Conservation (phyloP, 2,888 invertebrate species). For the Netelia melanura region DNA sequence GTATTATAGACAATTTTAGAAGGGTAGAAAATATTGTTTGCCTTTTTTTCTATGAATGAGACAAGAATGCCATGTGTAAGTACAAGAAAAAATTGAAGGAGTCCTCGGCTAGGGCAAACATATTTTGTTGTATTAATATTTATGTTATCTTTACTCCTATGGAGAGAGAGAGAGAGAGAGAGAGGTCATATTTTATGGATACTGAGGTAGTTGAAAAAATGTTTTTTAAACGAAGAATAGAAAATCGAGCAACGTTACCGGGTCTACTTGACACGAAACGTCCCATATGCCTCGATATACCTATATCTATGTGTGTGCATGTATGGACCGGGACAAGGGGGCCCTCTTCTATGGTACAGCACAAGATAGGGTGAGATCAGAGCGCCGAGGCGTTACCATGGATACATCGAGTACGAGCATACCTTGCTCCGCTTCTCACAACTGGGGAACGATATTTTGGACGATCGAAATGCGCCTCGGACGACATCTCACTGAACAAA, state of each 20-base stretch:
- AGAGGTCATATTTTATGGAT: background rate
- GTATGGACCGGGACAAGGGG: conserved; percentile 28
- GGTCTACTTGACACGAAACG: background rate
- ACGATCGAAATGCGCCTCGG: conserved; percentile 7
- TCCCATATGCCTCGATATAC: background rate
- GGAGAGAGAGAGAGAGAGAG: too few relatives aligned
- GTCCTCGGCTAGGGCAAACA: too few relatives aligned
- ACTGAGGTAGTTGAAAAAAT: background rate
- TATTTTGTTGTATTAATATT: too few relatives aligned
- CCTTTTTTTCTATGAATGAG: too few relatives aligned
- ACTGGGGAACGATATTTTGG: conserved; percentile 46
- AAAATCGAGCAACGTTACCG: background rate
- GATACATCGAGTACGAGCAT: conserved; percentile 74
- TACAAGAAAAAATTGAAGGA: too few relatives aligned
- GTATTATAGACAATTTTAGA: too few relatives aligned
- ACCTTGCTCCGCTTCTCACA: conserved; percentile 50
- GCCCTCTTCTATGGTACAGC: conserved; percentile 50
- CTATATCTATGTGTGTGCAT: conserved; percentile 4
- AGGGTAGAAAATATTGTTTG: too few relatives aligned
- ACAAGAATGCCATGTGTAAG: too few relatives aligned
- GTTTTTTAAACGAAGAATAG: background rate
- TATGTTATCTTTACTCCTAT: too few relatives aligned
- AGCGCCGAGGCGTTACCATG: conserved; percentile 68
- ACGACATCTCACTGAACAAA: background rate
- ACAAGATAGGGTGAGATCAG: conserved; percentile 67